Percentiles rank a stretch among this genome's conserved stretches.
phyloP scores from a whole-genome alignment of 2,797 vertebrate genomes.

The Lepilemur septentrionalis region DNA sequence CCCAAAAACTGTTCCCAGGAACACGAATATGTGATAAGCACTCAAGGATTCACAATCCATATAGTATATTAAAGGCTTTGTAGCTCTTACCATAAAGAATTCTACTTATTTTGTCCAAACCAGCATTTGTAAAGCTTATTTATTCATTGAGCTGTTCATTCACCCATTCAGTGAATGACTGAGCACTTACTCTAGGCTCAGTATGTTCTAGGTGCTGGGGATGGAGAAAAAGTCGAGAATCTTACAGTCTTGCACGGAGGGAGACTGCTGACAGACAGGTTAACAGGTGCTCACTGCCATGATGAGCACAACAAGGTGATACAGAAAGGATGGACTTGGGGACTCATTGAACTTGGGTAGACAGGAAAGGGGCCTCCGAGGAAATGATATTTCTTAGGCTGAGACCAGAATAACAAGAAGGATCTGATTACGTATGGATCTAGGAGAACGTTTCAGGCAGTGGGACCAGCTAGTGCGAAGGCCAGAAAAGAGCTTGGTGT shows the following conservation, averaged over 20 bases:
- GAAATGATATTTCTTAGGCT: conserved; percentile 21
- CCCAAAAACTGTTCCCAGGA: neutral
- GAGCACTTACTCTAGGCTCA: neutral
- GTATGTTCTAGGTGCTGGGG: neutral
- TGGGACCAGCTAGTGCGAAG: neutral
- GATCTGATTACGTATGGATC: neutral
- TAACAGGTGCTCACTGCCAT: neutral
- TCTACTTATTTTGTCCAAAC: neutral
- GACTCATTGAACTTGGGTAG: neutral
- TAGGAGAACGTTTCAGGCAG: neutral
- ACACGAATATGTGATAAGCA: neutral
- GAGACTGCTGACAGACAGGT: neutral
- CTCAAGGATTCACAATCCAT: neutral
- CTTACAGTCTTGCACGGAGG: neutral
- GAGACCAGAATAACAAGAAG: conserved; percentile 1
- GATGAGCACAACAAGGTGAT: neutral
- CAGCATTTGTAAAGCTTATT: neutral
- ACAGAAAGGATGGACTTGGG: neutral
- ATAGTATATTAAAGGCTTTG: neutral
- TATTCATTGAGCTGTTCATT: neutral
- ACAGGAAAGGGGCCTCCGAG: conserved; percentile 9
- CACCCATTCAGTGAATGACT: neutral
- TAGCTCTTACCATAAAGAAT: neutral
- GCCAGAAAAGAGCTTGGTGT: neutral
- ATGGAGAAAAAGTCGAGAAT: neutral